Evolutionary conservation across 2,888 invertebrate species (phyloP), one percentile per base, ranked within the genome.

Genomic region (Cheilosia grossa): DNA sequence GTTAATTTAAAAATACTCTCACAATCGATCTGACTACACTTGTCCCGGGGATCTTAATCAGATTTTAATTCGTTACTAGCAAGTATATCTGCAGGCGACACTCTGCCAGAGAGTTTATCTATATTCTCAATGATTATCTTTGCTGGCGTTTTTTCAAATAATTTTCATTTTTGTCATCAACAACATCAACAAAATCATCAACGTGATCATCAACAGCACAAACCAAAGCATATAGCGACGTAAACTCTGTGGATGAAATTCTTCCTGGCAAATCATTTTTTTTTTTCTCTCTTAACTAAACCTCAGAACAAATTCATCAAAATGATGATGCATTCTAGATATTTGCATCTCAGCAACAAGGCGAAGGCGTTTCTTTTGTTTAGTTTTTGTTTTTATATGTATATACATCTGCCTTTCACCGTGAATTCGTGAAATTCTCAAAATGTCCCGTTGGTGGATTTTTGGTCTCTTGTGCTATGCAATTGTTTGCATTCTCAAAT

Each of bases 11-110:
- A 67, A 54, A 42, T 42, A 67, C 40, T 42, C 51, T 42, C 13
- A 17, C n/a, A 70, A 58, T 70, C 37, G n/a, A 56, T 70, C 42
- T 19, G 19, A 47, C 21, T n/a, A 10, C 9, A 19, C 44, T 69
- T 7, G 56, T 63, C 74, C 74, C 74, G 74, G 74, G 74, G 74
- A 74, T 74, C 74, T 64, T 74, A 74, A 74, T 74, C 74, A 49
- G 27, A 64, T 24, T 54, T 64, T 56, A 74, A 64, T 47, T 74
- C 37, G 63, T 74, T 56, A 64, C 64, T 56, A 30, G 19, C 59
- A 37, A 33, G 33, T n/a, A 37, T 33, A 53, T 10, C 37, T n/a
- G 17, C 37, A 44, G 33, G 33, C 54, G 40, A 66, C 64, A 66
- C 40, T 24, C 21, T 63, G 47, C 13, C 64, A 21, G 21, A 66